Evolutionary conservation across 2,888 invertebrate species (phyloP), one percentile per base, ranked within the genome.

Genomic region (Eristalinus sepulchralis): DNA sequence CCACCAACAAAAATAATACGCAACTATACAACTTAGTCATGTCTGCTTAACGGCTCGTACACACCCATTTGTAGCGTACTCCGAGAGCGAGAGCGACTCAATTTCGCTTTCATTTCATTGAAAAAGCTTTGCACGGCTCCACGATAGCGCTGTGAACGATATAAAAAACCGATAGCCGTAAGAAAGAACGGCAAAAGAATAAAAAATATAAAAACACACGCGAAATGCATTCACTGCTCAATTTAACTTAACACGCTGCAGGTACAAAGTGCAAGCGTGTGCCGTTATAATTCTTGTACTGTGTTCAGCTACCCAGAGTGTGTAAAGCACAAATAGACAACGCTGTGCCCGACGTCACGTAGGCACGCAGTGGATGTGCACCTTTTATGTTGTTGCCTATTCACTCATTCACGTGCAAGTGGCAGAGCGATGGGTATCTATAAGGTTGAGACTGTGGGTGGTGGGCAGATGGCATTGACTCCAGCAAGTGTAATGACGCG

Each of bases 31-130:
- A 47, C 47, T 34, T 34, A 34, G 34, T 34, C 34, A 34, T 10
- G 53, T 53, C 20, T 62, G 33, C 2, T 53, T 10, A 3, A 24
- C 20, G 13, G 9, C 31, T 27, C 64, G 72, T 53, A 68, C 72
- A 73, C 80, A 73, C 80, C 73, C 53, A 72, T 62, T 67, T 22
- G 53, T 55, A 24, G 17, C 27, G 3, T 10, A 17, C 36, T 36
- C 60, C 36, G 47, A 68, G 63, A 63, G 68, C 24, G 70, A 81
- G 73, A 73, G 79, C 47, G n/a, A 72, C 47, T 64, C 17, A 66
- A 60, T 82, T 82, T 82, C 82, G 76, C 82, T 82, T 82, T 82
- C 82, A 24, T 81, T 81, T 68, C 68, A 76, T 71, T 81, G 59
- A 68, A 73, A 60, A 67, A 73, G 73, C 68, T 73, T 39, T 72